phyloP scores from a whole-genome alignment of 23 tunicate species.

The Botrylloides violaceus region DNA sequence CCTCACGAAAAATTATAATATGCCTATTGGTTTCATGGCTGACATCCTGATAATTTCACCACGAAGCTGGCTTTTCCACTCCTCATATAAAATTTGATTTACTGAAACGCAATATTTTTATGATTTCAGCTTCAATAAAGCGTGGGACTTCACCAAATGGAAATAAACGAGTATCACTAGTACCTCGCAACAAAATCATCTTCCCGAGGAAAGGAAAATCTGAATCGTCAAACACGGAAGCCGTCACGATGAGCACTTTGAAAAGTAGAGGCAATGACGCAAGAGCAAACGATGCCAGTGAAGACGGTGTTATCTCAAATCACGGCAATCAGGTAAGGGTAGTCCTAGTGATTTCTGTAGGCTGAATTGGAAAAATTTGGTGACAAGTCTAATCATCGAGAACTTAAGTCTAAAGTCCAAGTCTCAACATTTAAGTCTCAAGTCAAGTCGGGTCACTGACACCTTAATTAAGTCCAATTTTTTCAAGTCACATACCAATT shows the following conservation, averaged over 20 bases:
- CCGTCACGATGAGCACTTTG: slow-evolving; percentile 66
- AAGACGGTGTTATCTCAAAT: slow-evolving; percentile 16
- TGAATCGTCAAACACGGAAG: slow-evolving; percentile 9
- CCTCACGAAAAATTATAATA: too few species aligned
- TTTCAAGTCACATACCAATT: too few species aligned
- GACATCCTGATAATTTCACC: too few species aligned
- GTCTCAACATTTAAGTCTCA: too few species aligned
- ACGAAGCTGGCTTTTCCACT: too few species aligned
- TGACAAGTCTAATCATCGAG: too few species aligned
- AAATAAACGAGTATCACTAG: neutral
- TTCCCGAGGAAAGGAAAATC: slow-evolving; percentile 23
- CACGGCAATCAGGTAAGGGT: slow-evolving; percentile 41
- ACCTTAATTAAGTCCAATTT: too few species aligned
- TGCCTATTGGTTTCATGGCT: too few species aligned
- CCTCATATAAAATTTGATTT: too few species aligned
- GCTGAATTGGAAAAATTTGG: too few species aligned
- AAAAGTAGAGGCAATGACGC: slow-evolving; percentile 41
- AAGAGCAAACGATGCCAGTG: neutral
- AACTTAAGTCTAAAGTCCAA: too few species aligned
- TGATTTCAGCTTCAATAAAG: neutral
- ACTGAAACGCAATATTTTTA: neutral
- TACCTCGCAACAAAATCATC: neutral
- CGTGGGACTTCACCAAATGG: neutral
- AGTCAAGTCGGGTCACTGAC: too few species aligned
- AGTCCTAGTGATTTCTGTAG: neutral